Evolutionary conservation across 2,113 vertebrate genomes (phyloP), one percentile per base, ranked within the genome.

Genomic region (Carollia perspicillata): DNA sequence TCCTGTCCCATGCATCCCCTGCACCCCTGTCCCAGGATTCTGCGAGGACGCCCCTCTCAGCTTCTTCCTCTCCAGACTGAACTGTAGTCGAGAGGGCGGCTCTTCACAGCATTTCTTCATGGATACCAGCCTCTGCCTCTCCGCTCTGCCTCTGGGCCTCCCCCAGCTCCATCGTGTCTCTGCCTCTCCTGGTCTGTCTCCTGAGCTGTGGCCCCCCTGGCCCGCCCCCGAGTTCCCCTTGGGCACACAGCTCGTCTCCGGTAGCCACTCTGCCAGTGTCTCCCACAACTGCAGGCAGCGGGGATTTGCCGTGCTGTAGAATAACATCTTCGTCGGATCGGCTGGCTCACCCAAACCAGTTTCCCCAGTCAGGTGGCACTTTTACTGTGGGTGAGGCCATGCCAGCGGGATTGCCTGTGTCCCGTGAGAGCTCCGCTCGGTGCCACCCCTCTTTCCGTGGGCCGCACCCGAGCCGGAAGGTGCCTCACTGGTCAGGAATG

Each of bases 401-500:
- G 44, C 23, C 47, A 28, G 30, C 65, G 16, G 13, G 10, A 74
- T 33, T 0, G 8, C 81, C 55, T 47, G 22, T 2, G 1, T 51
- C 81, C 49, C 20, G 17, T 33, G 33, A 55, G 89, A 74, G 33
- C 68, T 74, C 23, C 78, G 84, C 58, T 33, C 11, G 14, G 72
- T 47, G 28, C 72, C 44, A 4, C 72, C 72, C 44, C 44, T 49
- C 8, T 0, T 75, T n/a, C 30, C 33, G 18, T 20, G 35, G 71
- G 44, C 58, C 35, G 0, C 84, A 68, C 80, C 68, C 84, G 1
- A 4, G 37, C 65, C 3, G 1, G 51, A 60, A 77, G 83, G 79
- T 35, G 47, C 65, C 87, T 96, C 91, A 37, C 26, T 79, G n/a
- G 69, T 65, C 75, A 84, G 84, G 87, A 96, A 84, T 84, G 90